A percentile compares a stretch with the other conserved stretches of the same genome.
These are phyloP conservation scores for Myathropa florea DNA, from an alignment of 2,888 invertebrate species.

Conservation along the genomic window DNA sequence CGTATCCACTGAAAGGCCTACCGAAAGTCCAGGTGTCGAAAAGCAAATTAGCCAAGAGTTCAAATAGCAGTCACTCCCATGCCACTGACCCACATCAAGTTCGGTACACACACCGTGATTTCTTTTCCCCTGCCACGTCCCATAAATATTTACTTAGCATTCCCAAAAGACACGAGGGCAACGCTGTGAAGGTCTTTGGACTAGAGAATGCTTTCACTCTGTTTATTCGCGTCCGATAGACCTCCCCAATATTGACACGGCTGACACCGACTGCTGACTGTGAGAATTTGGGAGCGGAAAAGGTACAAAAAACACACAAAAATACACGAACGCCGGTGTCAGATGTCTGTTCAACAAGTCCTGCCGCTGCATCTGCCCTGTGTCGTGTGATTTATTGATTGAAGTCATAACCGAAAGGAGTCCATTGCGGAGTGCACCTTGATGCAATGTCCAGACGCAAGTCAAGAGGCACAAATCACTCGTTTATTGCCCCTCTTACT, in stretches of 20 bases:
- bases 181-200: not conserved
- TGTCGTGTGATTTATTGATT: conserved; percentile 39
- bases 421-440: not conserved
- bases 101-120: conserved; percentile 24
- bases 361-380: conserved; percentile 33
- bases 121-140: conserved; percentile 3
- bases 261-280: not conserved
- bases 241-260: conserved; percentile 46
- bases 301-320: not conserved
- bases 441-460: conserved; percentile 30
- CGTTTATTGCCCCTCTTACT: conserved; percentile 39
- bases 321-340: not conserved
- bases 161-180: not conserved
- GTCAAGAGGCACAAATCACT: conserved; percentile 36
- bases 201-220: conserved; percentile 18
- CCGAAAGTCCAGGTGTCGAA: not conserved
- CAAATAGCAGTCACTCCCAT: not conserved
- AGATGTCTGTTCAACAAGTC: conserved; percentile 55
- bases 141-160: conserved; percentile 28
- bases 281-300: not conserved
- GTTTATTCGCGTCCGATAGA: conserved; percentile 40
- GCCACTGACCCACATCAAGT: conserved; percentile 44
- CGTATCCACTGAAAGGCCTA: too few species aligned
- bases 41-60: not conserved
- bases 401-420: not conserved